Conservation (phyloP, 2,888 invertebrate genomes). For the Tridacna crocea region DNA sequence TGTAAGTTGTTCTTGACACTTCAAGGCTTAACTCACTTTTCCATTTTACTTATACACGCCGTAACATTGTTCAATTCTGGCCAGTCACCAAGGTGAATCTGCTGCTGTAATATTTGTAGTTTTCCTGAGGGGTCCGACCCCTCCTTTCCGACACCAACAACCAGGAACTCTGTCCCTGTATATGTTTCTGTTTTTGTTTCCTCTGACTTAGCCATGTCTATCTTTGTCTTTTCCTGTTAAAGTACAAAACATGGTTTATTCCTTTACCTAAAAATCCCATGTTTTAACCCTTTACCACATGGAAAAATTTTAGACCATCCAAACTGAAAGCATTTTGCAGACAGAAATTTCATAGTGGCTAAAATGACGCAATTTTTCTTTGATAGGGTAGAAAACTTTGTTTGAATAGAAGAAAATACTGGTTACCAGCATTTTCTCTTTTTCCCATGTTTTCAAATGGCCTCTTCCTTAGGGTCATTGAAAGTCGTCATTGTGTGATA, state of each 20-base stretch:
- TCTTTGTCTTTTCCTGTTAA: not conserved
- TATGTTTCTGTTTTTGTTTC: constrained; percentile 23
- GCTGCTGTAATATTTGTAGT: constrained; percentile 61
- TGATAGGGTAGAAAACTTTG: no score
- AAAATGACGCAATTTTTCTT: no score
- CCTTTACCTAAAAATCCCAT: not conserved
- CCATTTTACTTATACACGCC: constrained; percentile 55
- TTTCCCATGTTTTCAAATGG: no score
- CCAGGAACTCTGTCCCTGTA: constrained; percentile 69
- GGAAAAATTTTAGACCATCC: no score
- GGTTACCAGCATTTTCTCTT: no score
- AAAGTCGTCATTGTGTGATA: no score
- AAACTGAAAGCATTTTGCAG: not conserved
- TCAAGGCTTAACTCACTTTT: constrained; percentile 53
- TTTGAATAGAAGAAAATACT: no score
- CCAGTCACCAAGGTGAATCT: constrained; percentile 50
- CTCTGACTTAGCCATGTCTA: not conserved
- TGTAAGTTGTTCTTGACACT: no score
- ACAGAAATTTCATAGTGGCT: no score
- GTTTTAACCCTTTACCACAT: not conserved
- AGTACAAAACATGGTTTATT: not conserved
- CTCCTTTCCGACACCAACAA: constrained; percentile 67
- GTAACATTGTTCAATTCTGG: constrained; percentile 44
- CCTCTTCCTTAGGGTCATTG: no score
- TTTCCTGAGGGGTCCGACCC: constrained; percentile 64